These are phyloP conservation scores for Catharus minimus DNA, from an alignment of 2,113 vertebrate species.

Conservation along the genomic window DNA sequence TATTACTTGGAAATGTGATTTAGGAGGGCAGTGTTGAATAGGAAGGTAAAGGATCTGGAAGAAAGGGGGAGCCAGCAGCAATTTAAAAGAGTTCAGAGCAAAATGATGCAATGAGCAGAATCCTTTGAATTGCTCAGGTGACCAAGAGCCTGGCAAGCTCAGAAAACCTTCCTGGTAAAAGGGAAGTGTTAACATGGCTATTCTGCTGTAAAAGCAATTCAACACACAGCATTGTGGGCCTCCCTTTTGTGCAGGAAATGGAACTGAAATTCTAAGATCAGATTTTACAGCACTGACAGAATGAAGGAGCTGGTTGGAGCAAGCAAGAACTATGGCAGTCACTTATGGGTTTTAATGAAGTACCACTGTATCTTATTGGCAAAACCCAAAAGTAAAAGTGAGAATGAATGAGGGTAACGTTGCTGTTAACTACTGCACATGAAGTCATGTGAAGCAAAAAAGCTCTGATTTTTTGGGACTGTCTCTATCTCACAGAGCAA, in stretches of 20 bases:
- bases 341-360: background rate
- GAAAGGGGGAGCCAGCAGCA: background rate
- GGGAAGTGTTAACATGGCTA: background rate
- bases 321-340: background rate
- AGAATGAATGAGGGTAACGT: fast-evolving
- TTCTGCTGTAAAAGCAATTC: background rate
- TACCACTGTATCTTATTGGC: background rate
- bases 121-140: background rate
- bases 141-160: background rate
- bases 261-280: background rate
- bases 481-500: background rate
- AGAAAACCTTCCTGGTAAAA: background rate
- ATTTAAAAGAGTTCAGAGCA: background rate
- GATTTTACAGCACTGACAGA: background rate
- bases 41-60: background rate
- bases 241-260: background rate
- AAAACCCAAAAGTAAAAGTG: background rate
- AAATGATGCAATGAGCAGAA: background rate
- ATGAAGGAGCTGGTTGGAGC: background rate
- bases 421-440: background rate
- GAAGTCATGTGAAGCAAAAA: background rate
- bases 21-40: background rate
- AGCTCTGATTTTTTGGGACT: background rate
- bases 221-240: background rate
- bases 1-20: background rate